Evolutionary conservation across 2,797 vertebrate genomes (phyloP).

Genomic region (Phoebastria nigripes): DNA sequence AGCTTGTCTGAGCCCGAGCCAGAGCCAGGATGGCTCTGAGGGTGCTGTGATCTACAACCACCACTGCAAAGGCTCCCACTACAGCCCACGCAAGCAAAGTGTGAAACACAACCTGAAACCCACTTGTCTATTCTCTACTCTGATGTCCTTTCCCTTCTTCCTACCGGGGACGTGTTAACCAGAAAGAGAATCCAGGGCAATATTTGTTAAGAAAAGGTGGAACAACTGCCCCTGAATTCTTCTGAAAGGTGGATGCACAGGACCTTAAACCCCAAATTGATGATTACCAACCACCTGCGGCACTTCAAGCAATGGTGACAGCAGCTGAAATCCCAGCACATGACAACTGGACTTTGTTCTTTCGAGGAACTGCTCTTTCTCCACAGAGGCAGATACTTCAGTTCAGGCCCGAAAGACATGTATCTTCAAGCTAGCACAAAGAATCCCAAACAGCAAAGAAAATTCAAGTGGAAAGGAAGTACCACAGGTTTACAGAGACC

Average conservation of each 20-base stretch:
- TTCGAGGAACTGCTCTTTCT: neutral
- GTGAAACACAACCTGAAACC: neutral
- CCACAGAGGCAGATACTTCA: neutral
- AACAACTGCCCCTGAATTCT: neutral
- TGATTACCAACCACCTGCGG: neutral
- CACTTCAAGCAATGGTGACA: neutral
- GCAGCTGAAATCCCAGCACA: neutral
- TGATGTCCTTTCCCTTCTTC: neutral
- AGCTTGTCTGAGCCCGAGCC: neutral
- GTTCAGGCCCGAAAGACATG: neutral
- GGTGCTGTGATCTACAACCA: neutral
- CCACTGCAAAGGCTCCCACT: neutral
- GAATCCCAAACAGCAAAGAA: neutral
- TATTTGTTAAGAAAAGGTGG: neutral
- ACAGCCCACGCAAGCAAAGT: neutral
- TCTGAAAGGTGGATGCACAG: neutral
- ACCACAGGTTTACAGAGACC: neutral
- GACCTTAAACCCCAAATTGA: neutral
- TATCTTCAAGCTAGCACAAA: neutral
- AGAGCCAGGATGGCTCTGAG: fast-evolving
- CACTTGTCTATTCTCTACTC: neutral
- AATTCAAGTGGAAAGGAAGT: neutral
- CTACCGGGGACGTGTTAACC: fast-evolving
- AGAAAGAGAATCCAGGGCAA: neutral
- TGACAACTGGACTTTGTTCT: neutral